These are phyloP conservation scores for Xiphorhynchus erythropygius DNA, from an alignment of 2,797 vertebrate genomes.

Conservation along the genomic window DNA sequence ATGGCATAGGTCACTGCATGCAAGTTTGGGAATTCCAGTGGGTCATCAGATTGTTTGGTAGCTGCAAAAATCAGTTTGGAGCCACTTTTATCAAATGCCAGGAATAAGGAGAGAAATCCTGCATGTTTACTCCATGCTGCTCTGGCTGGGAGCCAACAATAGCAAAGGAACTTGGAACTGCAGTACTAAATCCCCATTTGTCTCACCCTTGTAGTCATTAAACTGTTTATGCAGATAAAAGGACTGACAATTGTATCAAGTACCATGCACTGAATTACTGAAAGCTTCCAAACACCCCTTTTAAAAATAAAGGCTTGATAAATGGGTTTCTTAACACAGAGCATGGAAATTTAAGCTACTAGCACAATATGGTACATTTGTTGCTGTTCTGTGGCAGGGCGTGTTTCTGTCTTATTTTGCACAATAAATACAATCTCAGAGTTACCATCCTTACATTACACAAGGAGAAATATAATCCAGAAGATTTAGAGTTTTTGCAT, in stretches of 20 bases:
- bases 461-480: background rate
- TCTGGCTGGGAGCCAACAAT: background rate
- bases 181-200: background rate
- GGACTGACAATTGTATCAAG: background rate
- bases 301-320: background rate
- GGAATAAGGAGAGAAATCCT: background rate
- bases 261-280: background rate
- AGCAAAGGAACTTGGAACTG: slow-evolving; percentile 1
- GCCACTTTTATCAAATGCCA: background rate
- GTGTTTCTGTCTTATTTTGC: background rate
- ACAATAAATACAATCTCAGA: background rate
- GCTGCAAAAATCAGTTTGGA: background rate
- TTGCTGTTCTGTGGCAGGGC: background rate
- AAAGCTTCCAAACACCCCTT: background rate
- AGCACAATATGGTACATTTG: background rate
- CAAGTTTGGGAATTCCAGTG: background rate
- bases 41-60: background rate
- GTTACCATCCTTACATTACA: background rate
- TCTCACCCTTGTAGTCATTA: background rate
- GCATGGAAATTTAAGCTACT: background rate
- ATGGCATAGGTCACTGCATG: background rate
- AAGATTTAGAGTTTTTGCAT: background rate
- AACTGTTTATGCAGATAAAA: background rate
- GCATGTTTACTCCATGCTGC: background rate
- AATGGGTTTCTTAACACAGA: background rate